Evolutionary conservation across 2,113 vertebrate species (phyloP).

Genomic region (Boulengeromyrus knoepffleri): DNA sequence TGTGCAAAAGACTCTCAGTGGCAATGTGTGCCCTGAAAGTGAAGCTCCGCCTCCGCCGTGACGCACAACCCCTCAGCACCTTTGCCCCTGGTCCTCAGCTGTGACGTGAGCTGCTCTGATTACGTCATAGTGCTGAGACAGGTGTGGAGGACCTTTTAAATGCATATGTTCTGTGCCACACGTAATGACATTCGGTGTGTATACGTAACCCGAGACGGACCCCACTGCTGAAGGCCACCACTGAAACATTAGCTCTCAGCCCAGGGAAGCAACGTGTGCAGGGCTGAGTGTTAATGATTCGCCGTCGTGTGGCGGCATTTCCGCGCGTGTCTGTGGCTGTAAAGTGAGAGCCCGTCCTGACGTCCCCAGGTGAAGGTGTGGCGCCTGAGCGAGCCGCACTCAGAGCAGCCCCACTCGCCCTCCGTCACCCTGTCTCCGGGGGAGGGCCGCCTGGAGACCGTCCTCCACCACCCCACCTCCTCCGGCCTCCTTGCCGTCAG

Average conservation of each 20-base stretch:
- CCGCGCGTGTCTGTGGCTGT: not conserved
- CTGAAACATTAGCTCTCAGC: not conserved
- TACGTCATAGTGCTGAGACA: not conserved
- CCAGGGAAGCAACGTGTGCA: not conserved
- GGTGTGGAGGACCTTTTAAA: not conserved
- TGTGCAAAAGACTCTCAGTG: not conserved
- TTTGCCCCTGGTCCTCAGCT: not conserved
- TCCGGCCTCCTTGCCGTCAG: slow-evolving; percentile 68
- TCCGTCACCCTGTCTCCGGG: slow-evolving; percentile 60
- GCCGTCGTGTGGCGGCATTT: not conserved
- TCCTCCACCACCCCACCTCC: slow-evolving; percentile 79
- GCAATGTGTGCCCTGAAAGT: too few species aligned
- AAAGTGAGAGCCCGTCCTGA: not conserved
- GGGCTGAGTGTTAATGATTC: not conserved
- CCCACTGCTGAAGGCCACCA: not conserved
- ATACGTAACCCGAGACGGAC: not conserved
- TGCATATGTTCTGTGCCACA: not conserved
- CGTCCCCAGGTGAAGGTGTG: slow-evolving; percentile 79
- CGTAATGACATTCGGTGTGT: not conserved
- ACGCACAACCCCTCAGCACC: too few species aligned
- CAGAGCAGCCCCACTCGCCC: slow-evolving; percentile 43
- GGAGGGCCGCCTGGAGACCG: slow-evolving; percentile 49
- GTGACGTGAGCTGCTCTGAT: not conserved
- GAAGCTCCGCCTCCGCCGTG: too few species aligned
- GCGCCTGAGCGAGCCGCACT: slow-evolving; percentile 57